Evolutionary conservation across 2,888 invertebrate genomes (phyloP).

Genomic region (Lasioglossum calceatum): DNA sequence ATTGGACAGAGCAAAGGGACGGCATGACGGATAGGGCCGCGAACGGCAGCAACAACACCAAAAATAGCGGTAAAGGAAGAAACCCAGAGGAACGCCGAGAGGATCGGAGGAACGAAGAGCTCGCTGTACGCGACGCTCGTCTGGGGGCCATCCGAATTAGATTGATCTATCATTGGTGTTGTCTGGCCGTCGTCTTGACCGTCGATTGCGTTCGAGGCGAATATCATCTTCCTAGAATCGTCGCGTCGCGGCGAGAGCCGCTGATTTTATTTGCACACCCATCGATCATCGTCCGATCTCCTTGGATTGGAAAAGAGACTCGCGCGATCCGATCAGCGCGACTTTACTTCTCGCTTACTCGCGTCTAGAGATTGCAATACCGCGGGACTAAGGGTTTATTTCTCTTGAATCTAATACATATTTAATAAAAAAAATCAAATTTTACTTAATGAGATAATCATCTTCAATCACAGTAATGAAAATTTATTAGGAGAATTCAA

Average conservation of each 20-base stretch:
- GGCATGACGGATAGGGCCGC: background rate
- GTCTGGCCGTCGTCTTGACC: conserved; percentile 83
- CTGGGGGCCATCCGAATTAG: conserved; percentile 81
- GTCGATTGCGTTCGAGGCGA: conserved; percentile 78
- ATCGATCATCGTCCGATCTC: conserved; percentile 16
- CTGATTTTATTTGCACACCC: conserved; percentile 53
- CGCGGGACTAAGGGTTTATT: too few species aligned
- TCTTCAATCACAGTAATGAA: too few species aligned
- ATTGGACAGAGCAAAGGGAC: conserved; percentile 22
- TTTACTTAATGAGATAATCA: too few species aligned
- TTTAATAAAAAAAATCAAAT: too few species aligned
- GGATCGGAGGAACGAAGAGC: background rate
- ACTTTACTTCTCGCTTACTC: background rate
- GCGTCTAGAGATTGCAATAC: background rate
- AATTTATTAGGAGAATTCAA: too few species aligned
- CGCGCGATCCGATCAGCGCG: background rate
- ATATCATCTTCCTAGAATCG: conserved; percentile 80
- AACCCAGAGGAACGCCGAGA: conserved; percentile 22
- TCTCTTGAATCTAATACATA: too few species aligned
- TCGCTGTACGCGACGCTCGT: conserved; percentile 64
- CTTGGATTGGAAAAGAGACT: background rate
- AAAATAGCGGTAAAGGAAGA: conserved; percentile 21
- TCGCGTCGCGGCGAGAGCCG: conserved; percentile 52
- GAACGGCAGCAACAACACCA: background rate
- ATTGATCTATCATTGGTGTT: conserved; percentile 83